Evolutionary conservation across 2,888 invertebrate species (phyloP), one percentile per base, ranked within the genome.

Genomic region (Conus canariensis): DNA sequence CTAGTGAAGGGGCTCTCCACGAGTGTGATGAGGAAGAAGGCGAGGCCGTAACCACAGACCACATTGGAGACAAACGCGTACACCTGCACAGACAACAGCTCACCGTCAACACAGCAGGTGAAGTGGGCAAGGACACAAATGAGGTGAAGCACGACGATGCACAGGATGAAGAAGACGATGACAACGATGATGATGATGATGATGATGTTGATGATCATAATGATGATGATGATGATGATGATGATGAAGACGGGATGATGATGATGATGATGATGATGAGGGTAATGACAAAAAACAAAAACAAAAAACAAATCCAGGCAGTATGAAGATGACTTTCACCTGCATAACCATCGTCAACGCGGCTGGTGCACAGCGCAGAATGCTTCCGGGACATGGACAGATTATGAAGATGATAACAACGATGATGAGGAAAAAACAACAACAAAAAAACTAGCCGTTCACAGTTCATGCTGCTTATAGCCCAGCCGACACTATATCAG

Each of bases 1-100:
- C 77, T 77, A 45, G 77, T 90, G 90, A 92, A 92, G 14, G 92
- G 92, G 10, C 88, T 83, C 77, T 92, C 92, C 22, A 92, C 91
- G 80, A 90, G 90, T 0, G 90, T 80, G 83, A 92, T 92, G 67
- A 92, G 89, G 77, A 92, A 56, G 77, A 92, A 91, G 3, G 91
- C 91, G 25, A 91, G 6, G 14, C 88, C 89, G 60, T 88, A 91
- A 56, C 90, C 64, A 45, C 89, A 87, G 4, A 90, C 56, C 30
- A 92, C 59, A 87, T 90, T 80, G n/a, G 90, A 85, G 12, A 92
- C 85, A 59, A 90, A 92, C 25, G 87, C 82, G 82, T 91, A 92
- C 5, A 90, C 64, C 92, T 92, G 91, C 8, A 83, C 74, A 25
- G n/a, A 59, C 7, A n/a, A 88, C 12, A 45, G 30, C 8, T 58